Evolutionary conservation across 2,797 vertebrate species (phyloP).

Genomic region (Pseudomugil gertrudae): DNA sequence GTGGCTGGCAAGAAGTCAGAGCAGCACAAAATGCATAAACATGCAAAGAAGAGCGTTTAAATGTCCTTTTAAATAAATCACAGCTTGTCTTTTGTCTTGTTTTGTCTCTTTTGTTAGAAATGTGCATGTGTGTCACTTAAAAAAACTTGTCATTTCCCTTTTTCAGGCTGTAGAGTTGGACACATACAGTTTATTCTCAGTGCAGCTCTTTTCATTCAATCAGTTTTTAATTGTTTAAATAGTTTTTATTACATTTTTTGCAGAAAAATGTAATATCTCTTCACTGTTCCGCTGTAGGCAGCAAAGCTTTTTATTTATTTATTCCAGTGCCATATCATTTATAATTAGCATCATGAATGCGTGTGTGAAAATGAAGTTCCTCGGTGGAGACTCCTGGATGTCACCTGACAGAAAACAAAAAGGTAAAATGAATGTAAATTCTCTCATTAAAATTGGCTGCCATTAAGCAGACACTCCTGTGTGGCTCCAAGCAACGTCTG

Average conservation of each 20-base stretch:
- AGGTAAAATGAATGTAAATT: background rate
- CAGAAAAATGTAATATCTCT: background rate
- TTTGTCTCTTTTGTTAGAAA: too few species aligned
- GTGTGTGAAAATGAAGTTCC: background rate
- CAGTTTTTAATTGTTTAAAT: too few species aligned
- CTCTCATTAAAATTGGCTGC: background rate
- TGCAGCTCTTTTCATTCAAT: background rate
- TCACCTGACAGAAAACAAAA: background rate
- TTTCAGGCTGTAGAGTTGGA: too few species aligned
- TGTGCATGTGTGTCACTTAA: too few species aligned
- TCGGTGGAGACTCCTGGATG: background rate
- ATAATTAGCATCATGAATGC: background rate
- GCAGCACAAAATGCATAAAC: too few species aligned
- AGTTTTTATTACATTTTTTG: too few species aligned
- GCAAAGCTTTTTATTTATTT: background rate
- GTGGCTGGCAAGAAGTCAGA: too few species aligned
- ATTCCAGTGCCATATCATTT: background rate
- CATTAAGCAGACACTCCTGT: background rate
- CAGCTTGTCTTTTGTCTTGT: too few species aligned
- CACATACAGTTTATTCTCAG: background rate
- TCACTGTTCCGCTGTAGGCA: background rate
- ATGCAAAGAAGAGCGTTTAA: too few species aligned
- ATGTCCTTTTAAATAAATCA: too few species aligned
- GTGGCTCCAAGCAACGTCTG: conserved; percentile 6
- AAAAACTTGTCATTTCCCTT: too few species aligned